Evolutionary conservation across 2,888 invertebrate species (phyloP), one percentile per base, ranked within the genome.

Genomic region (Parnassius smintheus): DNA sequence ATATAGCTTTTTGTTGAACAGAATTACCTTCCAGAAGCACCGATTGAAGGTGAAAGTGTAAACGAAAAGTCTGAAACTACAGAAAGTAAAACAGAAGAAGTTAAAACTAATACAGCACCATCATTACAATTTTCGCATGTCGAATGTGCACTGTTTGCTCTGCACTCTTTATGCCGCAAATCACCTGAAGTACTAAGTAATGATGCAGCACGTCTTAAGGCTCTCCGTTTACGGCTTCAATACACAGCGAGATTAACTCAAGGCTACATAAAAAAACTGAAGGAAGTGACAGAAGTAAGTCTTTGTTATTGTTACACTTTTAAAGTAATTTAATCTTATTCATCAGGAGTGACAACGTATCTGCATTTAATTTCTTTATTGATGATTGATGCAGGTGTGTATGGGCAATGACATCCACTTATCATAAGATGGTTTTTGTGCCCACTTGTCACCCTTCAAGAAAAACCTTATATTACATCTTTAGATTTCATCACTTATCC

Each of bases 161-260:
- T 95, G 53, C 95, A 95, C 76, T 95, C 96, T 61, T 81, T 99
- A 54, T 97, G 96, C 60, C 94, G 95, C 68, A 96, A 96, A 76
- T 93, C 94, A 69, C 96, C 97, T 0, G 96, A 96, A 65, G 94
- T 94, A 13, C 93, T 95, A 44, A 93, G 95, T 68, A 93, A 95
- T 25, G 95, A 96, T 75, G 94, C 95, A 11, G 85, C 90, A 11
- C 93, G 94, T 71, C 90, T 98, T 9, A 98, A 98, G 83, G 97
- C 98, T 75, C 96, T 98, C 74, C 94, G 97, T 68, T 88, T 96
- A 53, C 93, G 98, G 70, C 89, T 99, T 66, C 98, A 98, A 82
- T 98, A 98, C 85, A 96, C 98, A 78, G 98, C 98, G 0, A 93
- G 98, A 65, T 96, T 97, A 44, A 96, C 97, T 65, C 98, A 98